Evolutionary conservation across 2,113 vertebrate species (phyloP), one percentile per base, ranked within the genome.

Genomic region (Caloenas nicobarica): DNA sequence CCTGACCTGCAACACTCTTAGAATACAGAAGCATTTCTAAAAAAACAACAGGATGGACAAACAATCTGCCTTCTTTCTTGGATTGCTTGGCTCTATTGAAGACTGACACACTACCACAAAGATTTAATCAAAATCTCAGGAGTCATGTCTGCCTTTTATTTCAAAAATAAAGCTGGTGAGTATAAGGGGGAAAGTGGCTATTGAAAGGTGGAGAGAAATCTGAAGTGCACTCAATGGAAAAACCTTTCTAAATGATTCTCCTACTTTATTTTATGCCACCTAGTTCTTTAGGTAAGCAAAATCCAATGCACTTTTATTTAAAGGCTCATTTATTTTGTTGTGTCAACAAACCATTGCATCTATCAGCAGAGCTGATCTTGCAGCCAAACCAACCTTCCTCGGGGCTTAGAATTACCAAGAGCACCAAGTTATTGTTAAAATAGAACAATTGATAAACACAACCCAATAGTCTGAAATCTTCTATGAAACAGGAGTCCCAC

Each of bases 291-390:
- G 58, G 38, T 53, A 74, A 65, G 34, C 51, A 85, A 82, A 94
- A 81, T 26, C 48, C 42, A 62, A 86, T 46, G 51, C 15, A 16
- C 15, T 90, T 91, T 48, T 82, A 71, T 84, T 91, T 81, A 77
- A 70, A 77, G 42, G 34, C 36, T 88, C 54, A 42, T 93, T 94
- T 81, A 57, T 85, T 96, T 87, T 33, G 22, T 92, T 86, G 31
- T 61, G 70, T 85, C 93, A 91, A 61, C 46, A 91, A 94, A 81
- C 10, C 6, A 34, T 40, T 83, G 65, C 17, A n/a, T 90, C 73
- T 65, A 31, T 60, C 72, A 84, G 69, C 34, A 89, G 40, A 93
- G 72, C 50, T 53, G 36, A 86, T 74, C 38, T 58, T 57, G 70
- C 51, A 92, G 78, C 62, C 86, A 88, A 92, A 82, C 42, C 42